Conservation (phyloP, 2,888 invertebrate genomes). For the Apodemia mormo region DNA sequence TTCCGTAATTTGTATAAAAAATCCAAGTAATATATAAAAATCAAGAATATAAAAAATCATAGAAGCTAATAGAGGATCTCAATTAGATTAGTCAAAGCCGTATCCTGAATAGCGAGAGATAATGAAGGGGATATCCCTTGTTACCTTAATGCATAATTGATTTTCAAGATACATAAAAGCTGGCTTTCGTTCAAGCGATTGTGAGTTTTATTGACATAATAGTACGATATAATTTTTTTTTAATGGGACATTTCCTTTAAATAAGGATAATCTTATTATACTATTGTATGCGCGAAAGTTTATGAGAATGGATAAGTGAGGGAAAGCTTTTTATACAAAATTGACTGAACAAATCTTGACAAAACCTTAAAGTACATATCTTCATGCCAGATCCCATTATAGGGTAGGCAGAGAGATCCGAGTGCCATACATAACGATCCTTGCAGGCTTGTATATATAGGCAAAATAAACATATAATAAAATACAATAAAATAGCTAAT, state of each 20-base stretch:
- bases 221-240: background rate
- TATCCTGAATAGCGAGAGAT: constrained; percentile 2
- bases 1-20: background rate
- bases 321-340: too few species aligned
- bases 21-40: background rate
- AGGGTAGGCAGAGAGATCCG: too few species aligned
- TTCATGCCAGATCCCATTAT: too few species aligned
- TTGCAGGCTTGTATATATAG: too few species aligned
- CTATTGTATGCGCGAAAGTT: background rate
- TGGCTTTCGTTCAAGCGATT: background rate
- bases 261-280: background rate
- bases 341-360: too few species aligned
- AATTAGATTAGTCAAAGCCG: constrained; percentile 19
- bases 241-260: background rate
- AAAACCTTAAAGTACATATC: too few species aligned
- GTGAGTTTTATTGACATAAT: background rate
- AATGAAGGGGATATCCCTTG: constrained; percentile 32
- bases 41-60: constrained; percentile 11
- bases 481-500: too few species aligned
- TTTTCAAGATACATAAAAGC: constrained; percentile 18
- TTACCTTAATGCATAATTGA: constrained; percentile 40
- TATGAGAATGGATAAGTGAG: background rate
- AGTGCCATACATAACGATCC: too few species aligned
- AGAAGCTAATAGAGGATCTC: constrained; percentile 14
- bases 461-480: too few species aligned